These are phyloP conservation scores for Cassiopea xamachana DNA, from an alignment of 30 jellyfish, hydroid and myxozoan genomes.

Conservation along the genomic window DNA sequence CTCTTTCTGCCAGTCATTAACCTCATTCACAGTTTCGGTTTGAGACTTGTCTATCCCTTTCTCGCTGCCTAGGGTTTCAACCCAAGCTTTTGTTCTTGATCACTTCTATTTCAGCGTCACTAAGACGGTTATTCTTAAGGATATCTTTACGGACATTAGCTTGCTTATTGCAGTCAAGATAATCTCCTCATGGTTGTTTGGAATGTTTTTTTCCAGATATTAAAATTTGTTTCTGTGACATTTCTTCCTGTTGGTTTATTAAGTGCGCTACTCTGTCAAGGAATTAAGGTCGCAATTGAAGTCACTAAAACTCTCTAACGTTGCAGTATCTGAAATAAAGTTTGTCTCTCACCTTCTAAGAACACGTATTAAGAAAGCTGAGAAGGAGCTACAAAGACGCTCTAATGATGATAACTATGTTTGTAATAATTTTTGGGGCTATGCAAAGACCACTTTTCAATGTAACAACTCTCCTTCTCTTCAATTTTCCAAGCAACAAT, in stretches of 20 bases:
- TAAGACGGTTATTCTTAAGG: background rate
- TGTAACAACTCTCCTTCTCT: no score
- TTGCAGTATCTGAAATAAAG: no score
- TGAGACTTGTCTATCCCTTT: background rate
- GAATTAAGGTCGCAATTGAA: no score
- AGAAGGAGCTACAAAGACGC: no score
- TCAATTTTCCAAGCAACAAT: no score
- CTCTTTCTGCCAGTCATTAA: background rate
- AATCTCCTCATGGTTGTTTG: slow-evolving; percentile 5
- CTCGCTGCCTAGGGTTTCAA: background rate
- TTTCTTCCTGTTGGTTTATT: background rate
- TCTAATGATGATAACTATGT: no score
- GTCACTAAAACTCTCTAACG: no score
- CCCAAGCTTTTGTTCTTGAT: background rate
- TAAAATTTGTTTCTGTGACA: slow-evolving; percentile 1
- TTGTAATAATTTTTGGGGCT: no score
- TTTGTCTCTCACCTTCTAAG: no score
- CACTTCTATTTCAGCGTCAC: background rate
- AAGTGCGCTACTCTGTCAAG: no score
- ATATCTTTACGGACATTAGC: slow-evolving; percentile 8
- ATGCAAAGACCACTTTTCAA: no score
- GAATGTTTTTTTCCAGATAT: slow-evolving; percentile 9
- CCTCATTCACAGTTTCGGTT: background rate
- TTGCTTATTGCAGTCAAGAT: slow-evolving; percentile 20
- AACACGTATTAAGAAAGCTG: no score